phyloP scores from a whole-genome alignment of 2,888 invertebrate species.

The Nemurella pictetii region DNA sequence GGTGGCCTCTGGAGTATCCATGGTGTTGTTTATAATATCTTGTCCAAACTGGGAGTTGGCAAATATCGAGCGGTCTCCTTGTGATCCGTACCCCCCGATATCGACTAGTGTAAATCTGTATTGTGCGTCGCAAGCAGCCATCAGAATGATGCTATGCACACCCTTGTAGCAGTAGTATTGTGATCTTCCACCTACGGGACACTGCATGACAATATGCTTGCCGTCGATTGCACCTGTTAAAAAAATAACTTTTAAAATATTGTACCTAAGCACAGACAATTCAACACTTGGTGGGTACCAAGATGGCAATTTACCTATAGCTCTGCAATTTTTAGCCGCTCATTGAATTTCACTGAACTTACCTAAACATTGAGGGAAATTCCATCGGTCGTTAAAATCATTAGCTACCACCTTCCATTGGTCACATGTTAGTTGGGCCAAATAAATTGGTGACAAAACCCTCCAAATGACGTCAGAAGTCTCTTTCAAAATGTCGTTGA shows the following conservation, averaged over 20 bases:
- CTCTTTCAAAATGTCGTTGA: conserved; percentile 21
- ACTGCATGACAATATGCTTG: conserved; percentile 47
- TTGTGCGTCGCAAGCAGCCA: conserved; percentile 32
- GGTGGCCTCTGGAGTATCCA: conserved; percentile 32
- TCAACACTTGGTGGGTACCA: too few relatives aligned
- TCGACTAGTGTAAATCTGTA: conserved; percentile 26
- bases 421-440: conserved; percentile 38
- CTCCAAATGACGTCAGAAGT: conserved; percentile 19
- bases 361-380: conserved; percentile 46
- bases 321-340: too few relatives aligned
- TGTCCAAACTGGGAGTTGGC: conserved; percentile 18
- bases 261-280: too few relatives aligned
- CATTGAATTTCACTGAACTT: too few relatives aligned
- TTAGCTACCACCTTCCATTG: conserved; percentile 46
- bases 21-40: conserved; percentile 19
- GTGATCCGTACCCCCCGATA: conserved; percentile 28
- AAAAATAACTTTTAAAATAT: too few relatives aligned
- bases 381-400: conserved; percentile 46
- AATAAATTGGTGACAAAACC: not conserved
- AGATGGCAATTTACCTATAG: too few relatives aligned
- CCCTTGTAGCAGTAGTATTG: conserved; percentile 47
- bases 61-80: conserved; percentile 27
- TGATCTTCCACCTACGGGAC: conserved; percentile 44
- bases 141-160: conserved; percentile 37
- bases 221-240: conserved; percentile 45